Percentiles rank a stretch among this genome's conserved stretches.
These are phyloP conservation scores for Sitodiplosis mosellana DNA, from an alignment of 1,140 invertebrate genomes.

Conservation along the genomic window DNA sequence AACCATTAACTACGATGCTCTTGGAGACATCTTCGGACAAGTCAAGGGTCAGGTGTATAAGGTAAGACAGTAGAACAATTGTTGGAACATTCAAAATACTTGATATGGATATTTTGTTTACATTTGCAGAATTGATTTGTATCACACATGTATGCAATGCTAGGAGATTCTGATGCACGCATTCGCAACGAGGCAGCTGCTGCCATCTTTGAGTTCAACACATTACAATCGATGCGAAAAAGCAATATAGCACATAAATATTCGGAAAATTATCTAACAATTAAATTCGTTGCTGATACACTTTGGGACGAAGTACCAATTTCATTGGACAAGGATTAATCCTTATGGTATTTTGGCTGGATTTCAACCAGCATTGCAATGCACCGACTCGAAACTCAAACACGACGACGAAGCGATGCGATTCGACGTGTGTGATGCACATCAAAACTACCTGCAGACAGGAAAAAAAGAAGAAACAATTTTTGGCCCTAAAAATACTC, in stretches of 20 bases:
- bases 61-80: too few relatives aligned
- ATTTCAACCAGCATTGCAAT: constrained; percentile 7
- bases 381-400: constrained; percentile 9
- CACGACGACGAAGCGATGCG: too few relatives aligned
- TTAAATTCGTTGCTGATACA: too few relatives aligned
- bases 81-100: neutral
- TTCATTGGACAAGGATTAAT: too few relatives aligned
- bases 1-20: constrained; percentile 23
- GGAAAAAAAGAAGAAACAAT: too few relatives aligned
- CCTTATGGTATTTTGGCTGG: constrained; percentile 7
- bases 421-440: too few relatives aligned
- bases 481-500: too few relatives aligned
- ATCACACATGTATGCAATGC: constrained; percentile 20
- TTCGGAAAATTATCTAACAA: too few relatives aligned
- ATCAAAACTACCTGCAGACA: too few relatives aligned
- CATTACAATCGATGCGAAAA: neutral
- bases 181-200: constrained; percentile 16
- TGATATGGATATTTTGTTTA: too few relatives aligned
- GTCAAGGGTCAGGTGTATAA: constrained; percentile 22
- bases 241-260: constrained; percentile 6
- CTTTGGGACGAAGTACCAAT: too few relatives aligned
- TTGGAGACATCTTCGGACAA: constrained; percentile 17
- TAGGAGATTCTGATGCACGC: constrained; percentile 24
- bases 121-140: constrained; percentile 15
- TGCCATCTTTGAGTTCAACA: neutral